Conservation (phyloP, 2,888 invertebrate species). For the Trichogramma dendrolimi region DNA sequence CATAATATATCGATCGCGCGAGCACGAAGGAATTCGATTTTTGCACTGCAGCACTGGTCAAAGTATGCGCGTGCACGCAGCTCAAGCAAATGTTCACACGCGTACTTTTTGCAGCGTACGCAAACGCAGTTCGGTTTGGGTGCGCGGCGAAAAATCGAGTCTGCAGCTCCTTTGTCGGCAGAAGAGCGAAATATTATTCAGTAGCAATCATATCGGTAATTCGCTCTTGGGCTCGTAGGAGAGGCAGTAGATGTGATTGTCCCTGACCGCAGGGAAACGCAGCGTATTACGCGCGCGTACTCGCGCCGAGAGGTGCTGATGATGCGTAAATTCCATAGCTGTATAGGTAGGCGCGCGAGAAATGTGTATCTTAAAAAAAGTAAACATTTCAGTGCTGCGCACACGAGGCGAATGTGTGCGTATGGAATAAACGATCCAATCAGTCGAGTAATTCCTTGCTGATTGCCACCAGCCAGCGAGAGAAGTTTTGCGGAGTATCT, state of each 20-base stretch:
- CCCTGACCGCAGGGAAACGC: slow-evolving; percentile 47
- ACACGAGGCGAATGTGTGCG: slow-evolving; percentile 19
- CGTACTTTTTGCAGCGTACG: slow-evolving; percentile 39
- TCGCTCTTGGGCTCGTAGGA: slow-evolving; percentile 28
- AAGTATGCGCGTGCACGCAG: slow-evolving; percentile 18
- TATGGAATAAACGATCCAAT: slow-evolving; percentile 51
- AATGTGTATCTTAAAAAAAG: slow-evolving; percentile 7
- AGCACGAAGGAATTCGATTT: too few relatives aligned
- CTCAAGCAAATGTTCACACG: slow-evolving; percentile 33
- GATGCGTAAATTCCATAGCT: not conserved
- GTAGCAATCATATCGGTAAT: slow-evolving; percentile 53
- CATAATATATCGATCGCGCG: too few relatives aligned
- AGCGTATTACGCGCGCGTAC: slow-evolving; percentile 38
- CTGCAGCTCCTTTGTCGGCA: slow-evolving; percentile 44
- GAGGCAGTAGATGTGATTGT: slow-evolving; percentile 45
- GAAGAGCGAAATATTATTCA: slow-evolving; percentile 42
- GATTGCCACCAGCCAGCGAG: slow-evolving; percentile 39
- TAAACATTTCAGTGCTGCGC: slow-evolving; percentile 6
- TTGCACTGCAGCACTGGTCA: too few relatives aligned
- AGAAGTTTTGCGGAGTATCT: too few relatives aligned
- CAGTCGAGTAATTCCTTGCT: slow-evolving; percentile 50
- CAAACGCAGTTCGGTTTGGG: not conserved
- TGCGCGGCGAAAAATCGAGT: not conserved
- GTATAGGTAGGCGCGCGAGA: not conserved
- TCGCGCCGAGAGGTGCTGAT: slow-evolving; percentile 25